Evolutionary conservation across 2,113 vertebrate species (phyloP).

Genomic region (Crotalus horridus): DNA sequence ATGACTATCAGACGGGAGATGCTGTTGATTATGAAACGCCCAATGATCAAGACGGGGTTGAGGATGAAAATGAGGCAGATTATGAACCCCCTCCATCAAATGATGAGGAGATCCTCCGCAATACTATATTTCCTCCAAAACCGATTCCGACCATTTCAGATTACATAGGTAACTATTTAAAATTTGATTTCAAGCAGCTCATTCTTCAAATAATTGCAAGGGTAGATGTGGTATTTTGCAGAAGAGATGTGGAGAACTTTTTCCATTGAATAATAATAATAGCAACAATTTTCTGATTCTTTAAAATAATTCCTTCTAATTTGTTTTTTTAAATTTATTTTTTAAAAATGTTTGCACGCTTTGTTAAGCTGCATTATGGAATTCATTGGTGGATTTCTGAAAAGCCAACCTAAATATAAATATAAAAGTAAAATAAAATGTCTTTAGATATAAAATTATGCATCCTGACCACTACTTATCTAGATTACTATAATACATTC

Average conservation of each 20-base stretch:
- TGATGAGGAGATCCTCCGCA: conserved; percentile 69
- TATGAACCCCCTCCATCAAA: conserved; percentile 88
- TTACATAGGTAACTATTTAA: conserved; percentile 79
- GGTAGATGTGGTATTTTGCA: too few relatives aligned
- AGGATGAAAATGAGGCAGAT: conserved; percentile 68
- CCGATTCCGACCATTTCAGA: conserved; percentile 74
- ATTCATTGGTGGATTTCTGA: neutral
- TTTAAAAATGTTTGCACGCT: neutral
- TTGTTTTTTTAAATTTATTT: neutral
- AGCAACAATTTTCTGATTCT: neutral
- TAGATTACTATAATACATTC: neutral
- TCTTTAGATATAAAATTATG: neutral
- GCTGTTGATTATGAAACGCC: conserved; percentile 86
- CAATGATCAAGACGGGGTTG: conserved; percentile 67
- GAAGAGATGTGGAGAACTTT: neutral
- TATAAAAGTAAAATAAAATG: neutral
- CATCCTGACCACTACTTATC: neutral
- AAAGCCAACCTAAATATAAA: neutral
- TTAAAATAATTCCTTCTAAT: neutral
- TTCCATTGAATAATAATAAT: neutral
- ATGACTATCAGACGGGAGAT: conserved; percentile 67
- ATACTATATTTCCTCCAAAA: conserved; percentile 73
- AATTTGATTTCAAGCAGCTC: neutral
- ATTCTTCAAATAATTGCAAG: neutral
- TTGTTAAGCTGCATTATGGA: neutral